Percentiles rank a stretch among this genome's conserved stretches.
Evolutionary conservation across 1,140 invertebrate species (phyloP).

Genomic region (Hylyphantes graminicola): DNA sequence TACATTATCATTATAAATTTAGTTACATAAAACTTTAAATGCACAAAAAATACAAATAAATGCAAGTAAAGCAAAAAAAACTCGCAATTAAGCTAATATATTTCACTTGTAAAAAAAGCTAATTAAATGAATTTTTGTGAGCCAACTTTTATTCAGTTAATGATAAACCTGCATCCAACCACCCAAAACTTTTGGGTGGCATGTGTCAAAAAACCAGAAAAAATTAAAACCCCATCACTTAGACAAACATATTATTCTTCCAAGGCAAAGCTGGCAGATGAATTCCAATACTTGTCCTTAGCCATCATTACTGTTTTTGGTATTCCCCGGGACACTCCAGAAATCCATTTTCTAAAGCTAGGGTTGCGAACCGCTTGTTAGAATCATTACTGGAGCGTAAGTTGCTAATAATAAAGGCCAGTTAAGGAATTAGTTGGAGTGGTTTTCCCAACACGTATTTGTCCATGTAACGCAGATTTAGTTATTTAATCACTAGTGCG

Average conservation of each 20-base stretch:
- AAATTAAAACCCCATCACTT: not conserved
- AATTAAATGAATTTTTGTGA: too few species aligned
- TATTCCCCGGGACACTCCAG: not conserved
- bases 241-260: not conserved
- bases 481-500: slow-evolving; percentile 8
- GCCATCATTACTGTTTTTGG: not conserved
- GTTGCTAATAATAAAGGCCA: slow-evolving; percentile 10
- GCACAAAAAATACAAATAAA: too few species aligned
- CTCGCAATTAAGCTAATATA: too few species aligned
- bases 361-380: not conserved
- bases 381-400: slow-evolving; percentile 10
- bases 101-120: too few species aligned
- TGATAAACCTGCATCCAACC: too few species aligned
- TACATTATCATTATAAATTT: too few species aligned
- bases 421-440: slow-evolving; percentile 14
- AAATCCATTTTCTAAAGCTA: not conserved
- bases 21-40: too few species aligned
- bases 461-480: not conserved
- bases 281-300: not conserved
- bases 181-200: too few species aligned
- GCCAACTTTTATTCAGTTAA: too few species aligned
- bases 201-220: not conserved
- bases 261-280: not conserved
- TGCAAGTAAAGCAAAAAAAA: too few species aligned
- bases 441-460: slow-evolving; percentile 18